phyloP scores from a whole-genome alignment of 2,888 invertebrate species.

The Muscina levida region DNA sequence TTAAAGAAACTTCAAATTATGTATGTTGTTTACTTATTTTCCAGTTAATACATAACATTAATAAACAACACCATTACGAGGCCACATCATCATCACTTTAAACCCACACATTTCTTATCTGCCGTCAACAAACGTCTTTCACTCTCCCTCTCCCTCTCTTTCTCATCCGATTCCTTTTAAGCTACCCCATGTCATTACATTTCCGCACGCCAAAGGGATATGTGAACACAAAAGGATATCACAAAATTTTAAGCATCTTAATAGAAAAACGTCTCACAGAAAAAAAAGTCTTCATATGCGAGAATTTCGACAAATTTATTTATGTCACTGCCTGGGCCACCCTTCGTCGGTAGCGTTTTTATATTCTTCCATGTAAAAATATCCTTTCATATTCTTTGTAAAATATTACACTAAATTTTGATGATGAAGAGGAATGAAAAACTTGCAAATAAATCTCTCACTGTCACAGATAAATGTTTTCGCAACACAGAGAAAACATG shows the following conservation, averaged over 20 bases:
- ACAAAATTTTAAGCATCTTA: not conserved
- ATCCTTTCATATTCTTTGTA: not conserved
- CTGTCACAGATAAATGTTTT: constrained; percentile 56
- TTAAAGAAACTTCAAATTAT: too few relatives aligned
- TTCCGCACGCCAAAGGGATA: not conserved
- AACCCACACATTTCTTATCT: too few relatives aligned
- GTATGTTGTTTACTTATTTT: too few relatives aligned
- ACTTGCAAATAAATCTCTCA: constrained; percentile 49
- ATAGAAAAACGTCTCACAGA: not conserved
- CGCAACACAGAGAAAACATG: constrained; percentile 11
- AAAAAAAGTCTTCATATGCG: constrained; percentile 5
- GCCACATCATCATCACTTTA: too few relatives aligned
- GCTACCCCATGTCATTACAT: too few relatives aligned
- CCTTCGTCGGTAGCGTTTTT: too few relatives aligned
- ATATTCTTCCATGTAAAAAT: not conserved
- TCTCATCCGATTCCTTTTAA: too few relatives aligned
- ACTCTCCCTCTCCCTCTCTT: too few relatives aligned
- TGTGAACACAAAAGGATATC: too few relatives aligned
- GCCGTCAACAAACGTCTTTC: too few relatives aligned
- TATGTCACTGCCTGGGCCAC: not conserved
- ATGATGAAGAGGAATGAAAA: constrained; percentile 7
- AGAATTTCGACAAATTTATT: constrained; percentile 28
- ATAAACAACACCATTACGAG: too few relatives aligned
- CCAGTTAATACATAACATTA: too few relatives aligned
- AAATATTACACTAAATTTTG: not conserved